A percentile compares a stretch with the other conserved stretches of the same genome.
phyloP scores from a whole-genome alignment of 92 coral and sea anemone genomes.

The Parazoanthus darwini region DNA sequence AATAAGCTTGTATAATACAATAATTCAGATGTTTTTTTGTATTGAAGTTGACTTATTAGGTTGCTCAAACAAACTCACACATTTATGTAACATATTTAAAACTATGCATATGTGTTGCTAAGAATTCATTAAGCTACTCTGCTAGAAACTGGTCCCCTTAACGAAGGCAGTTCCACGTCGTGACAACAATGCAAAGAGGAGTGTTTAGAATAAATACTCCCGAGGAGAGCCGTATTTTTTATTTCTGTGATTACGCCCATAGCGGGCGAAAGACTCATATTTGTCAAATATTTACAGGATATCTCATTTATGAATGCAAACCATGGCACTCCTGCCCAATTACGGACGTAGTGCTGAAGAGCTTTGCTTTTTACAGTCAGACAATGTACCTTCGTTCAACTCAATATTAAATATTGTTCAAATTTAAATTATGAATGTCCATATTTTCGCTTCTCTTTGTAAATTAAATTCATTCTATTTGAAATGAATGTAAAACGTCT shows the following conservation, averaged over 20 bases:
- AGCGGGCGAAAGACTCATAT: neutral
- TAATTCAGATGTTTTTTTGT: neutral
- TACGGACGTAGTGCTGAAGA: neutral
- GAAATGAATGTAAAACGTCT: neutral
- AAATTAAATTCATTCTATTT: conserved; percentile 17
- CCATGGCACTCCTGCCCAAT: neutral
- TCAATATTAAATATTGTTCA: conserved; percentile 43
- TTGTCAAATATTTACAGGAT: conserved; percentile 33
- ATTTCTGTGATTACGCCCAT: conserved; percentile 6
- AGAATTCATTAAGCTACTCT: neutral
- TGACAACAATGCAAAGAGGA: neutral
- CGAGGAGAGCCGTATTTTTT: conserved; percentile 11
- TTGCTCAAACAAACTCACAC: neutral
- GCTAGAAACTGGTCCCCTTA: neutral
- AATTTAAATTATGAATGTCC: conserved; percentile 28
- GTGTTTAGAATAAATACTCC: conserved; percentile 7
- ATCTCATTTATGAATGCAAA: neutral
- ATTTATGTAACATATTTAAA: neutral
- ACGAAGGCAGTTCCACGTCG: neutral
- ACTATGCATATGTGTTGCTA: neutral
- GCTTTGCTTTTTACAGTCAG: neutral
- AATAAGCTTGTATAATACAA: neutral
- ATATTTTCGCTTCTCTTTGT: conserved; percentile 30
- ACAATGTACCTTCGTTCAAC: conserved; percentile 5
- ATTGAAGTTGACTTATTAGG: neutral